Conservation (phyloP, 2,113 vertebrate genomes). For the Antechinus flavipes region DNA sequence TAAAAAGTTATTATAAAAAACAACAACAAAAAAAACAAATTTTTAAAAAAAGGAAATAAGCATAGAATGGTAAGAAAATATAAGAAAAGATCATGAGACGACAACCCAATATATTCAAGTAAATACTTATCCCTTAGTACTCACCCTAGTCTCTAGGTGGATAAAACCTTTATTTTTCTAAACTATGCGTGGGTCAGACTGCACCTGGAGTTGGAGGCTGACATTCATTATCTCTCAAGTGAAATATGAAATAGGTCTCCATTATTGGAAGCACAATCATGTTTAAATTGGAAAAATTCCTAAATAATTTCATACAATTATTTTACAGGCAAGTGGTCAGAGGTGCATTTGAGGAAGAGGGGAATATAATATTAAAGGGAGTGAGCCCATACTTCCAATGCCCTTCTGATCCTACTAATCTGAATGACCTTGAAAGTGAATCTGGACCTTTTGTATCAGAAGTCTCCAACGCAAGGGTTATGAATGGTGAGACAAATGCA, state of each 20-base stretch:
- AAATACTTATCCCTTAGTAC: neutral
- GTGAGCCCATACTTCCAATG: too few species aligned
- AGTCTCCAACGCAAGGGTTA: too few species aligned
- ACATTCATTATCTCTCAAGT: neutral
- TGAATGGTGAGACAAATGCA: too few species aligned
- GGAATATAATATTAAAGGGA: too few species aligned
- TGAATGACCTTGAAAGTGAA: too few species aligned
- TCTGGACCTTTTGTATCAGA: too few species aligned
- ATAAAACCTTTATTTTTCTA: neutral
- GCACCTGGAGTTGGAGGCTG: neutral
- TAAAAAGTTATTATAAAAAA: too few species aligned
- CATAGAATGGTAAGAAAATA: neutral
- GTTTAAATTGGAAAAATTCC: neutral
- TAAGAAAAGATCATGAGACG: neutral
- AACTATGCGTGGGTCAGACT: neutral
- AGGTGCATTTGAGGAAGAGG: too few species aligned
- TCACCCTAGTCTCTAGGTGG: neutral
- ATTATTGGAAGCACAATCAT: neutral
- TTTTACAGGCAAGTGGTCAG: too few species aligned
- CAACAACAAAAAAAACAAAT: too few species aligned
- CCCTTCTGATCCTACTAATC: too few species aligned
- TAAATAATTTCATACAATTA: neutral
- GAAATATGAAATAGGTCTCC: neutral
- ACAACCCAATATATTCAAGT: neutral
- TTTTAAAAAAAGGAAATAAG: too few species aligned